Evolutionary conservation across 1,140 invertebrate species (phyloP).

Genomic region (Drosophila athabasca): DNA sequence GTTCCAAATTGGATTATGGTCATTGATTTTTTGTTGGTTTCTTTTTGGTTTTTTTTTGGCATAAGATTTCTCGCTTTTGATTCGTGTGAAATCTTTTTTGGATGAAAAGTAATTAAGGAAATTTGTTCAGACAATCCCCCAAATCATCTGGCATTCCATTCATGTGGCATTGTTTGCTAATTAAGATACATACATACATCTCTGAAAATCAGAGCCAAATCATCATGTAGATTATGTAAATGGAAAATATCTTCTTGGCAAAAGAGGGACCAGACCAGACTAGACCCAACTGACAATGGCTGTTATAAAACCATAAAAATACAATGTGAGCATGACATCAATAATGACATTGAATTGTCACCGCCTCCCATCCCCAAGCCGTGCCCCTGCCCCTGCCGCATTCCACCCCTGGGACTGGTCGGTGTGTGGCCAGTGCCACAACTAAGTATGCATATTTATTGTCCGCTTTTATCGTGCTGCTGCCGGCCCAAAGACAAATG

Average conservation of each 20-base stretch:
- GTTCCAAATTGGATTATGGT: slow-evolving; percentile 52
- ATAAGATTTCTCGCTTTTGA: slow-evolving; percentile 18
- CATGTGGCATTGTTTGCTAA: too few relatives aligned
- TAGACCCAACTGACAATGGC: slow-evolving; percentile 17
- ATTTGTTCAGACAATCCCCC: slow-evolving; percentile 1
- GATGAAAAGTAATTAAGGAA: slow-evolving; percentile 29
- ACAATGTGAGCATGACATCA: slow-evolving; percentile 70
- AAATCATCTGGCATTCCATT: too few relatives aligned
- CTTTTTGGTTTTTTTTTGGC: slow-evolving; percentile 1
- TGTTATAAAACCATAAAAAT: slow-evolving; percentile 64
- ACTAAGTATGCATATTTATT: slow-evolving; percentile 51
- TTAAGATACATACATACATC: too few relatives aligned
- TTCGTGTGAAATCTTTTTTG: slow-evolving; percentile 26
- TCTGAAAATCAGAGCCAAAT: too few relatives aligned
- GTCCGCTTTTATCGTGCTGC: slow-evolving; percentile 60
- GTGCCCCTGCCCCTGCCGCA: neutral
- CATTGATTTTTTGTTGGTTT: slow-evolving; percentile 30
- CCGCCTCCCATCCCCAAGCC: neutral
- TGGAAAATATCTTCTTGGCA: neutral
- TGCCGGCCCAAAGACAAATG: slow-evolving; percentile 40
- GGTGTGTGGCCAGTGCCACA: slow-evolving; percentile 9
- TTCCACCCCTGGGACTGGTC: neutral
- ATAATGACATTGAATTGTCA: slow-evolving; percentile 76
- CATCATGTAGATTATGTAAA: too few relatives aligned
- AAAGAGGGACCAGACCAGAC: neutral